Evolutionary conservation across 1,140 invertebrate genomes (phyloP), one percentile per base, ranked within the genome.

Genomic region (Ctenoplectra terminalis): DNA sequence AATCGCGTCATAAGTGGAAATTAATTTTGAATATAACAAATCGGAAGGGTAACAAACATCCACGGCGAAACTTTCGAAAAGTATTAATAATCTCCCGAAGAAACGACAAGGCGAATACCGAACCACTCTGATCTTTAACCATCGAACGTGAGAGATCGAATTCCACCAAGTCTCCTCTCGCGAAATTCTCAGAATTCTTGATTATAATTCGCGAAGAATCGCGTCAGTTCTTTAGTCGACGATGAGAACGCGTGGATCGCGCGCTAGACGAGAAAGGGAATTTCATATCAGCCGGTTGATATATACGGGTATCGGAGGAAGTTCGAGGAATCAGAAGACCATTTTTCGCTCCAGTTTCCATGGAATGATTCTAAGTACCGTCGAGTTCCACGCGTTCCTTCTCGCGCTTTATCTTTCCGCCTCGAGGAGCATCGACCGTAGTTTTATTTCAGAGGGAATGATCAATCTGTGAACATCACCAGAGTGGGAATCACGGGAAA

Each of bases 401-500:
- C 29, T 64, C 72, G 61, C 46, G 69, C 43, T 71, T 84, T 87
- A 87, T 87, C 86, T 87, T 76, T 74, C 67, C 78, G 77, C 52
- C 54, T 31, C 34, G 60, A 67, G 72, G 60, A 64, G 76, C 77
- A 76, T 37, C 50, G 63, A 60, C 20, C 75, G 74, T 58, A 43
- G 48, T 73, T 87, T 88, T 80, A 72, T 91, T 89, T 70, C 86
- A 93, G 93, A 31, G 82, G 81, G 63, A 90, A 92, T n/a, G 90
- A 93, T 61, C 91, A 93, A 87, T 78, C 87, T 69, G 90, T 90
- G 52, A 95, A 95, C 82, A 93, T 91, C 23, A 95, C 94, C 20
- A 92, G 92, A 61, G 93, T 95, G 8, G 93, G 93, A 61, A 94
- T 93, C 77, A 91, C 94, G 6, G 92, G 92, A 20, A 93, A 93